Conservation (phyloP, 2,113 vertebrate species). For the Delphinapterus leucas region DNA sequence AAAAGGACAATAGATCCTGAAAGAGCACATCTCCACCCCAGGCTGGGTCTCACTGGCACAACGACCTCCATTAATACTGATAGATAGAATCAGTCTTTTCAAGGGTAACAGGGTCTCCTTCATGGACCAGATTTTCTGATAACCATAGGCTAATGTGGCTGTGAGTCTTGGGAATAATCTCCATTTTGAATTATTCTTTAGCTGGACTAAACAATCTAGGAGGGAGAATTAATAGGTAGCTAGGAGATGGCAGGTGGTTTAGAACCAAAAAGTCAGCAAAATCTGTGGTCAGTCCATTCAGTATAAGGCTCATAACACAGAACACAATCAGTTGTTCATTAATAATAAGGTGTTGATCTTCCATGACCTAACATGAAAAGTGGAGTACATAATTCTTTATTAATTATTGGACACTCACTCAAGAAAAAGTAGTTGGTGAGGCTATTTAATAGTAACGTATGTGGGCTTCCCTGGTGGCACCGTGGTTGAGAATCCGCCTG, state of each 20-base stretch:
- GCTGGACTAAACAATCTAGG: conserved; percentile 48
- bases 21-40: not conserved
- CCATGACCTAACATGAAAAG: not conserved
- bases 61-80: not conserved
- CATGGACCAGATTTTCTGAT: not conserved
- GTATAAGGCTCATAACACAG: not conserved
- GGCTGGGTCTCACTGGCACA: not conserved
- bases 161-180: conserved; percentile 1
- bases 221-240: not conserved
- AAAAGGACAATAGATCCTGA: not conserved
- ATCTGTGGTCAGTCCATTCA: not conserved
- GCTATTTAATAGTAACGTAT: not conserved
- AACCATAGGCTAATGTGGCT: not conserved
- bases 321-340: not conserved
- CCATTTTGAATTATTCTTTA: conserved; percentile 42
- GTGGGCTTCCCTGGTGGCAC: not conserved
- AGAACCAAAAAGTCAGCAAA: conserved; percentile 50
- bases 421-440: not conserved
- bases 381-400: not conserved
- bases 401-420: not conserved
- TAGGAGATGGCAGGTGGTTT: not conserved
- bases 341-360: conserved; percentile 36
- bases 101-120: not conserved
- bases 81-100: not conserved
- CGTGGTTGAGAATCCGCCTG: too few relatives aligned